Evolutionary conservation across 1,140 invertebrate species (phyloP), one percentile per base, ranked within the genome.

Genomic region (Brachionus paranguensis): DNA sequence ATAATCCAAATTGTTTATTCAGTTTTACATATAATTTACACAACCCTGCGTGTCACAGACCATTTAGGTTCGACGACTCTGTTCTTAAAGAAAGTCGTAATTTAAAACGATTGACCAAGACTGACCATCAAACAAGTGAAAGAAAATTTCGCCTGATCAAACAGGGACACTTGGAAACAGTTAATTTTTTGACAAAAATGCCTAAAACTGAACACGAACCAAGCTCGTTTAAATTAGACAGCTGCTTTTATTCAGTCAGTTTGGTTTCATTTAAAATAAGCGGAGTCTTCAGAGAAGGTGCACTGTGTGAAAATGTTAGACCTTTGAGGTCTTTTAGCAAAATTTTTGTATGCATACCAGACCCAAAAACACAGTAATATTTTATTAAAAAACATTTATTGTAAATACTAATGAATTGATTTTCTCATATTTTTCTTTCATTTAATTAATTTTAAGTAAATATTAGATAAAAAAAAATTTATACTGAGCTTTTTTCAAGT

Each of bases 141-240:
- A 81, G 33, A 81, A 60, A 68, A 41, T 81, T 47, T 37, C 53
- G 64, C 24, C 24, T 81, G 14, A 60, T 81, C 20, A 43, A 64
- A 14, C 3, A 41, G 33, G 64, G 78, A 45, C 53, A 64, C 41
- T 43, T 81, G 17, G 78, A 81, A 60, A 68, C 29, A 20, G 41
- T 64, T 43, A 64, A 14, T 64, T 68, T 81, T 60, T 45, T 81
- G 17, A 45, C 33, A n/a, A 81, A 64, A 68, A 27, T 81, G 20
- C 78, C 78, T 7, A 20, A 12, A 64, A 81, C 78, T 11, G 78
- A 81, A 29, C 78, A 81, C n/a, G 53, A 64, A 14, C 78, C 78
- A 10, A 81, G 33, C 20, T 81, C 78, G 41, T 81, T 81, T 20
- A 81, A 81, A 81, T 64, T 81, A 11, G 78, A 81, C 12, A 60